Percentiles rank a stretch among this genome's conserved stretches.
These are phyloP conservation scores for Chlorospingus flavigularis DNA, from an alignment of 2,797 vertebrate species.

Conservation along the genomic window DNA sequence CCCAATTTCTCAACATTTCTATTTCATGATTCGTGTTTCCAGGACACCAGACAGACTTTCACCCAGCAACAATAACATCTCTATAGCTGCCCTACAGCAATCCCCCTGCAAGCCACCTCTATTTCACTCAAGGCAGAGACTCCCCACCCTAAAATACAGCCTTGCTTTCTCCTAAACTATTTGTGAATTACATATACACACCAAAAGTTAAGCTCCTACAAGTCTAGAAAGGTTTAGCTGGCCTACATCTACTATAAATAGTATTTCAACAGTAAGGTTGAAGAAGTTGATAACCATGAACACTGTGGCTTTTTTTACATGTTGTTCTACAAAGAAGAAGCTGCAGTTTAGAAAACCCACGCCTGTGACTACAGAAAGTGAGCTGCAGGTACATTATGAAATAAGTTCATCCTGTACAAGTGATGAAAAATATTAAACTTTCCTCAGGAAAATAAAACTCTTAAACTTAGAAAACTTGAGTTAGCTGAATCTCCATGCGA, in stretches of 20 bases:
- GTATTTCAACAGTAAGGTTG: not conserved
- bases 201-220: not conserved
- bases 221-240: not conserved
- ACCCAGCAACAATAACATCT: not conserved
- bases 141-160: not conserved
- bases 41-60: not conserved
- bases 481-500: not conserved
- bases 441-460: not conserved
- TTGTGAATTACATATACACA: rapidly evolving
- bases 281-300: not conserved
- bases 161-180: not conserved
- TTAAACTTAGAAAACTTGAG: not conserved
- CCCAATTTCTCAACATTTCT: not conserved
- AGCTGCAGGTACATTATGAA: not conserved
- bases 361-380: not conserved
- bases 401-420: not conserved
- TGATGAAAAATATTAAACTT: not conserved
- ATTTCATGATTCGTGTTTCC: not conserved
- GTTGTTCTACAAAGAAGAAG: not conserved
- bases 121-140: not conserved
- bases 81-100: not conserved
- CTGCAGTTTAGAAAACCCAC: not conserved
- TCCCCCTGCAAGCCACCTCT: not conserved
- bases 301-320: not conserved
- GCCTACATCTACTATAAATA: not conserved